Percentiles rank a stretch among this genome's conserved stretches.
Evolutionary conservation across 2,888 invertebrate genomes (phyloP).

Genomic region (Branchinecta sandiegonensis): DNA sequence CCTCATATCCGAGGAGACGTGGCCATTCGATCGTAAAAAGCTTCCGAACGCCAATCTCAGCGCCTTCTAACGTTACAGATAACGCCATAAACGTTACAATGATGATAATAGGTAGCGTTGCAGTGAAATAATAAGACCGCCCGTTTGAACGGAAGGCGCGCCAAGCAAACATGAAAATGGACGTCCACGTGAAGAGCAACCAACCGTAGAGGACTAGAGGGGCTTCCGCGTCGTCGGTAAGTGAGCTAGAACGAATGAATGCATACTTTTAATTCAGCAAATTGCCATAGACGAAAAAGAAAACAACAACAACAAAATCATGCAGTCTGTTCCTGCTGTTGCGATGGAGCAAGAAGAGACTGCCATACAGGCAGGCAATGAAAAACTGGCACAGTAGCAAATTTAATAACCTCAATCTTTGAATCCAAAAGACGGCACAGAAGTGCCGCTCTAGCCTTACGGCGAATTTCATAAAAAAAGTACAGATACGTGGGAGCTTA

Average conservation of each 20-base stretch:
- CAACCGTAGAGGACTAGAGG: constrained; percentile 6
- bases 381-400: too few relatives aligned
- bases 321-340: too few relatives aligned
- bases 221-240: neutral
- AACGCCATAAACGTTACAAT: constrained; percentile 1
- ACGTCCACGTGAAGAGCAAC: neutral
- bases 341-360: too few relatives aligned
- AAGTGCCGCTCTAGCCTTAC: too few relatives aligned
- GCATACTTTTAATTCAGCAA: too few relatives aligned
- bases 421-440: too few relatives aligned
- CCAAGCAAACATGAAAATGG: neutral
- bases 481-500: too few relatives aligned
- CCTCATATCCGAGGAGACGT: neutral
- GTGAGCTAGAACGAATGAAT: neutral
- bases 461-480: too few relatives aligned
- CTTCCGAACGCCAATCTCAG: neutral
- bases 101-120: neutral
- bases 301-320: too few relatives aligned
- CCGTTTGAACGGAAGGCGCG: neutral
- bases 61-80: neutral
- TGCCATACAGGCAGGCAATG: too few relatives aligned
- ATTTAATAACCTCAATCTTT: too few relatives aligned
- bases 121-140: neutral
- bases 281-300: too few relatives aligned
- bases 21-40: neutral